phyloP scores from a whole-genome alignment of 2,888 invertebrate genomes.

The Drosophila eohydei region DNA sequence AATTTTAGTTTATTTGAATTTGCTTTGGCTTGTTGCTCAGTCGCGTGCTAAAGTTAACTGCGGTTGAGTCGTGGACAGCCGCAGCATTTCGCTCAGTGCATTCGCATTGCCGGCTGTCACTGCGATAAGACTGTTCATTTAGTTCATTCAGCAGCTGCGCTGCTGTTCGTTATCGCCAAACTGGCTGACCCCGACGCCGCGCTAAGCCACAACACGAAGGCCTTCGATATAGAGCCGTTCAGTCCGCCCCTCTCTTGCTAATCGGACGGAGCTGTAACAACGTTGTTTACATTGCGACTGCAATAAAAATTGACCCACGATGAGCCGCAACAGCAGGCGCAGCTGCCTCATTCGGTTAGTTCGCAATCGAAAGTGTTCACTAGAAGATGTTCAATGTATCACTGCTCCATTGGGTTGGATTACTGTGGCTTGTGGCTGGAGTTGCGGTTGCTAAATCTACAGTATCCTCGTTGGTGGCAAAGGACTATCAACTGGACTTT shows the following conservation, averaged over 20 bases:
- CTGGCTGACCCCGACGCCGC: conserved; percentile 51
- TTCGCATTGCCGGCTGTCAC: conserved; percentile 11
- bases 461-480: conserved; percentile 31
- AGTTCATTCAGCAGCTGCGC: conserved; percentile 38
- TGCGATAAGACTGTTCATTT: conserved; percentile 41
- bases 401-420: conserved; percentile 10
- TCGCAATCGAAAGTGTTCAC: conserved; percentile 26
- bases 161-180: conserved; percentile 43
- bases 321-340: conserved; percentile 6
- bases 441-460: conserved; percentile 4
- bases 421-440: conserved; percentile 26
- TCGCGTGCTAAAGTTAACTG: conserved; percentile 38
- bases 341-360: conserved; percentile 41
- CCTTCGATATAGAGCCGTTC: neutral
- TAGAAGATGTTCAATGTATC: conserved; percentile 52
- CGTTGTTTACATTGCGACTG: conserved; percentile 49
- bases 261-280: conserved; percentile 44
- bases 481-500: conserved; percentile 66
- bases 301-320: conserved; percentile 29
- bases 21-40: conserved; percentile 45
- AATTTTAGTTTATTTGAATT: conserved; percentile 50
- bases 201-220: conserved; percentile 37
- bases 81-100: conserved; percentile 52
- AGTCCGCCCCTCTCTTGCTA: conserved; percentile 13
- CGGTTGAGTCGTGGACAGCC: conserved; percentile 10